Evolutionary conservation across 2,888 invertebrate genomes (phyloP).

Genomic region (Ryuthela nishihirai): DNA sequence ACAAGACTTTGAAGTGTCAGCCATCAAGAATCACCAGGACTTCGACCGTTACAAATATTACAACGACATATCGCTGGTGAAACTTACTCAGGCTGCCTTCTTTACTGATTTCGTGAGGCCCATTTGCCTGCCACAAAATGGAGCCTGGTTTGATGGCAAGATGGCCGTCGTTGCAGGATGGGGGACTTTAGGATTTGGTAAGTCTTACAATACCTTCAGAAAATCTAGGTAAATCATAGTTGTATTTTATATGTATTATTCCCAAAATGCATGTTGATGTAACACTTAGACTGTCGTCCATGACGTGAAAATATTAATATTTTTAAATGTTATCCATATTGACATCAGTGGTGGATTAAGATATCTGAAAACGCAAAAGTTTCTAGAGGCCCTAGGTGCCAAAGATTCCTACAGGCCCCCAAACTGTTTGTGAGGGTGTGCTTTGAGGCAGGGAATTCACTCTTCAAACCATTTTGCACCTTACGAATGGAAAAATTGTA

Average conservation of each 20-base stretch:
- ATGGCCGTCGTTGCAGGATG: constrained; percentile 5
- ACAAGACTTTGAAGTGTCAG: background rate
- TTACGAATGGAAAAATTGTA: too few species aligned
- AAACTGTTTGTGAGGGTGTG: too few species aligned
- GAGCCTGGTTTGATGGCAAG: background rate
- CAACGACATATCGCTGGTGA: background rate
- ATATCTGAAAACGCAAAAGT: too few species aligned
- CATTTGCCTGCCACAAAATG: background rate
- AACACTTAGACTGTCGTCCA: background rate
- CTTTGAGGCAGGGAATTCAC: too few species aligned
- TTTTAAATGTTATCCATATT: background rate
- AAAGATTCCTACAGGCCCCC: too few species aligned
- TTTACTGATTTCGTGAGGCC: background rate
- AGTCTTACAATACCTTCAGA: background rate
- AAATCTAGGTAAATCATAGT: too few species aligned
- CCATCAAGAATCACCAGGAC: background rate
- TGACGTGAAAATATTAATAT: background rate
- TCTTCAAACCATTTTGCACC: too few species aligned
- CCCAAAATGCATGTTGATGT: background rate
- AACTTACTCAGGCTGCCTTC: background rate
- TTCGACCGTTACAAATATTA: background rate
- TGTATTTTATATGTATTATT: background rate
- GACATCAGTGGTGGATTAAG: too few species aligned
- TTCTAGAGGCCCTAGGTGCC: too few species aligned
- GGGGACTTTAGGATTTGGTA: background rate